Base-by-base conservation (phyloP, 2,113 vertebrate species). In the Neolamprologus modestus region DNA sequence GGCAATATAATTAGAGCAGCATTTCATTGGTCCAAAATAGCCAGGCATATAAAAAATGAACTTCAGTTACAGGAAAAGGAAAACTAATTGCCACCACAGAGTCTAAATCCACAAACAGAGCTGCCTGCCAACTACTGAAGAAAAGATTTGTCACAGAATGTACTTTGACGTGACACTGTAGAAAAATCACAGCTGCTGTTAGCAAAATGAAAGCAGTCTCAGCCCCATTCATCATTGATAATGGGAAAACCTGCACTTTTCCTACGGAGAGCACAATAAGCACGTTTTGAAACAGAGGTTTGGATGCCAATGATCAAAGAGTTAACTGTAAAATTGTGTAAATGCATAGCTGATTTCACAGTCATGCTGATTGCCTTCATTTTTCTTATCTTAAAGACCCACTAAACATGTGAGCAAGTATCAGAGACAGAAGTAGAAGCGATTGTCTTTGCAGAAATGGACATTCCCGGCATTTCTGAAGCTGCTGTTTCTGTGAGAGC, bases 391-490 rank as follows among this genome's bases (percentile, higher is more conserved):
- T 54, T 54, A 13, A 90, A 82, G 42, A 55, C 31, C 7, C 37
- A 9, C 24, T 83, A 42, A 59, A 28, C 21, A 7, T 76, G 21
- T 31, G 17, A 26, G 3, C 53, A 52, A 31, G 45, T 52, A 78
- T 52, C 45, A 78, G 26, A 52, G 76, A 71, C 8, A 37, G 31
- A 33, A 33, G 9, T 21, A 37, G 3, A 37, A 24, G 26, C 8
- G 35, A 55, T 52, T n/a, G 21, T 11, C 9, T 73, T 13, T 40
- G 21, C 52, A 24, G 10, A 78, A 47, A 71, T 2, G 12, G 42
- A 85, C 81, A 89, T 80, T 33, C 35, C 61, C 21, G 52, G 57
- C 42, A 88, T 92, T 89, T 91, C 47, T 85, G 50, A 81, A 82
- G 79, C 81, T 9, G 33, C 33, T 87, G 61, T 88, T 92, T 92